Evolutionary conservation across 2,113 vertebrate species (phyloP), one percentile per base, ranked within the genome.

Genomic region (Scomber scombrus): DNA sequence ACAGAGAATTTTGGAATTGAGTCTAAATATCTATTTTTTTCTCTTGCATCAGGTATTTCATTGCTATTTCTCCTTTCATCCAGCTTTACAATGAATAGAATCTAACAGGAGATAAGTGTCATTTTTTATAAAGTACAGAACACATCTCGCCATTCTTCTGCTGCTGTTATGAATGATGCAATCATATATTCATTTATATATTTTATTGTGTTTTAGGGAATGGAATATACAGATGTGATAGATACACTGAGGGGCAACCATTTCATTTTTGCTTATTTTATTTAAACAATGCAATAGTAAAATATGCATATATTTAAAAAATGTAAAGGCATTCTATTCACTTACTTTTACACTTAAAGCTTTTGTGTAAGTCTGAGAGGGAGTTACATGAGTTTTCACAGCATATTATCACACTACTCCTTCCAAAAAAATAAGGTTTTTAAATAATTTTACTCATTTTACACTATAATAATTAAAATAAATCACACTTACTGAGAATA

Each of bases 61-160:
- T 19, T 13, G 12, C 21, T 56, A 40, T 26, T 19, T 55, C 10
- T 70, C 29, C 23, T 58, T 64, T 34, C 0, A 43, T 16, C 0
- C 16, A 45, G 6, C 11, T 52, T 65, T 5, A 46, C n/a, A 58
- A 29, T 71, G 2, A 19, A 47, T 8, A 31, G 14, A 55, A 43
- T 56, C 26, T 26, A 63, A 40, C 15, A 18, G 13, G 15, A 10
- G 2, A 15, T 29, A 2, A 62, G 18, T 46, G 31, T 65, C 21
- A 64, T 50, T 52, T 68, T 80, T 67, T 50, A 51, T 57, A 15
- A 71, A 5, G 11, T 19, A 34, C 8, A 46, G 6, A 45, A 31
- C 16, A 43, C 43, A 19, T 15, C 16, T 60, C 31, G 23, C 2
- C 18, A 47, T 11, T 65, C 61, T 23, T 13, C 5, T 75, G 52